Percentiles rank a stretch among this genome's conserved stretches.
Evolutionary conservation across 2,888 invertebrate species (phyloP).

Genomic region (Oxycera nigricornis): DNA sequence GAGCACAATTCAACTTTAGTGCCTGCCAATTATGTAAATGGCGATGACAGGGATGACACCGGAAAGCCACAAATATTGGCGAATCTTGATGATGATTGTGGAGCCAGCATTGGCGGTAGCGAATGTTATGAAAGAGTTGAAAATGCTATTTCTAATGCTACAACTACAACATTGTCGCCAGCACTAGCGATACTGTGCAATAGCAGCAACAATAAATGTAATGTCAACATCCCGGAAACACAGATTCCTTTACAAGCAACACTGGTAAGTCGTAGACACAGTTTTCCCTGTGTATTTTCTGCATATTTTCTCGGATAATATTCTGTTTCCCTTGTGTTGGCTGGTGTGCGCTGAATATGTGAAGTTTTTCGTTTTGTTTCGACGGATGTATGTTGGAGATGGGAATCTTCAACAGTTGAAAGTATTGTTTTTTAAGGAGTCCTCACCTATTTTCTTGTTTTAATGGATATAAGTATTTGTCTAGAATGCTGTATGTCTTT

Average conservation of each 20-base stretch:
- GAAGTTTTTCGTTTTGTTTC: too few species aligned
- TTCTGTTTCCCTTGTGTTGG: too few species aligned
- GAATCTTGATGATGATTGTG: conserved; percentile 51
- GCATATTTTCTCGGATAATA: neutral
- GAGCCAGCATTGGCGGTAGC: conserved; percentile 48
- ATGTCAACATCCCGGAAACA: conserved; percentile 48
- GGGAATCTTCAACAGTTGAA: too few species aligned
- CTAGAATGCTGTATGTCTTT: too few species aligned
- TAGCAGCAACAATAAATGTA: neutral
- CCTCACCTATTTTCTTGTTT: too few species aligned
- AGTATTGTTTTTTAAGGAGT: too few species aligned
- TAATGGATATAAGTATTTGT: too few species aligned
- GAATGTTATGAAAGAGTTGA: conserved; percentile 48
- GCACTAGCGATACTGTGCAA: conserved; percentile 39
- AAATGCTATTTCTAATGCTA: conserved; percentile 47
- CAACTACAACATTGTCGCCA: neutral
- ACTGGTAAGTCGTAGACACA: conserved; percentile 67
- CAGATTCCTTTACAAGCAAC: conserved; percentile 69
- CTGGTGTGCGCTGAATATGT: too few species aligned
- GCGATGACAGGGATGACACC: conserved; percentile 21
- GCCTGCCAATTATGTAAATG: conserved; percentile 31
- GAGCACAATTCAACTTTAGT: neutral
- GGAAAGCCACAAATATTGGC: conserved; percentile 47
- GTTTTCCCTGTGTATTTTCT: neutral
- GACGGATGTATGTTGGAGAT: too few species aligned